Conservation (phyloP, 2,797 vertebrate species). For the Gymnoscopelus braueri region DNA sequence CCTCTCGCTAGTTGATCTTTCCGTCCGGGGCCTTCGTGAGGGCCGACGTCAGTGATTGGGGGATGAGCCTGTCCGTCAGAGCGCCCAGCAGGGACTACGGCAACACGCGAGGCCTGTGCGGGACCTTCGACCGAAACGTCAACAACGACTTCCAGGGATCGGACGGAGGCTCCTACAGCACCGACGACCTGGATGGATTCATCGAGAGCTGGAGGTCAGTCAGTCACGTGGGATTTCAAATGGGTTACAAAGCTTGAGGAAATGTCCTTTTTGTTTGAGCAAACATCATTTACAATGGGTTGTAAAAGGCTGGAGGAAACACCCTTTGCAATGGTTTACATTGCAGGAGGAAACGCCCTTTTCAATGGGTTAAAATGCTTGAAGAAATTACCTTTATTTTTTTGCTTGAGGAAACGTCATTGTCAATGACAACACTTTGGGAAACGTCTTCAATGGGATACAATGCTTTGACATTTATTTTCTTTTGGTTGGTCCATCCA, state of each 20-base stretch:
- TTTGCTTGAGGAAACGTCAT: no score
- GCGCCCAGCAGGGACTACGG: conserved; percentile 76
- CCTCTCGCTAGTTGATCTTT: conserved; percentile 80
- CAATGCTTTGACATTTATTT: no score
- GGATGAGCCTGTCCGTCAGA: conserved; percentile 82
- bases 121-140: conserved; percentile 81
- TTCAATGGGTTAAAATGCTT: no score
- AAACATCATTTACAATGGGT: no score
- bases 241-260: neutral
- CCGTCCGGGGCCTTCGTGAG: conserved; percentile 84
- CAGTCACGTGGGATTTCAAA: neutral
- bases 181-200: conserved; percentile 66
- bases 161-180: conserved; percentile 44
- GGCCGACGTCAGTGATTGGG: conserved; percentile 79
- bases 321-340: no score
- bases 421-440: no score
- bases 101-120: conserved; percentile 79
- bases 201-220: conserved; percentile 81
- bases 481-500: no score
- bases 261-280: no score
- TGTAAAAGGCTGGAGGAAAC: no score
- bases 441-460: no score
- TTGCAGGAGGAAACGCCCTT: no score
- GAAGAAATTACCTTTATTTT: no score
- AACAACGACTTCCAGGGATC: conserved; percentile 79